Conservation (phyloP, 2,888 invertebrate genomes). For the Andrena praecox region DNA sequence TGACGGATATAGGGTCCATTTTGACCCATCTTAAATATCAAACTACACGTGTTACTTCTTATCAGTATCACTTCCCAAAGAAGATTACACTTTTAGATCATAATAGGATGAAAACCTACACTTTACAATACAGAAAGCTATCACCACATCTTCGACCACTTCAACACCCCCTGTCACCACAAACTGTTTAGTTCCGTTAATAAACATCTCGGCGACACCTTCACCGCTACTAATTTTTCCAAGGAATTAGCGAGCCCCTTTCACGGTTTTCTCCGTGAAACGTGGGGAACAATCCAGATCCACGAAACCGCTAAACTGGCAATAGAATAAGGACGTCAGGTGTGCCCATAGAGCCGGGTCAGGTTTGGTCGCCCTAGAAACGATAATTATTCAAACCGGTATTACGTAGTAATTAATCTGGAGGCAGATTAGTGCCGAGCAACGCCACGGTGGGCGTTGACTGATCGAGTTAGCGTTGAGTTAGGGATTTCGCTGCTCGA, state of each 20-base stretch:
- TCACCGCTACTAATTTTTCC: background rate
- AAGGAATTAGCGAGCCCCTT: background rate
- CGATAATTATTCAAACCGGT: slow-evolving; percentile 80
- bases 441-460: slow-evolving; percentile 81
- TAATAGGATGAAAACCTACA: too few species aligned
- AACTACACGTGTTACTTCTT: too few species aligned
- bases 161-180: background rate
- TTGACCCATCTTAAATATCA: too few species aligned
- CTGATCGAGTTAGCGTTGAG: slow-evolving; percentile 84
- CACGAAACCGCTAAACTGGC: slow-evolving; percentile 39
- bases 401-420: slow-evolving; percentile 82
- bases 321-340: slow-evolving; percentile 46
- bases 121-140: background rate
- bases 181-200: background rate
- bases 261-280: background rate
- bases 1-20: too few species aligned
- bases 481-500: slow-evolving; percentile 83
- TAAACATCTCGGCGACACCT: background rate
- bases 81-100: too few species aligned
- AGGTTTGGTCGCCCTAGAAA: slow-evolving; percentile 70
- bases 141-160: background rate
- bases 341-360: slow-evolving; percentile 37
- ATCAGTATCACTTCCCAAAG: too few species aligned
- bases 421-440: slow-evolving; percentile 81
- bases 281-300: slow-evolving; percentile 28